These are phyloP conservation scores for Pluvialis apricaria DNA, from an alignment of 2,113 vertebrate species.

Conservation along the genomic window DNA sequence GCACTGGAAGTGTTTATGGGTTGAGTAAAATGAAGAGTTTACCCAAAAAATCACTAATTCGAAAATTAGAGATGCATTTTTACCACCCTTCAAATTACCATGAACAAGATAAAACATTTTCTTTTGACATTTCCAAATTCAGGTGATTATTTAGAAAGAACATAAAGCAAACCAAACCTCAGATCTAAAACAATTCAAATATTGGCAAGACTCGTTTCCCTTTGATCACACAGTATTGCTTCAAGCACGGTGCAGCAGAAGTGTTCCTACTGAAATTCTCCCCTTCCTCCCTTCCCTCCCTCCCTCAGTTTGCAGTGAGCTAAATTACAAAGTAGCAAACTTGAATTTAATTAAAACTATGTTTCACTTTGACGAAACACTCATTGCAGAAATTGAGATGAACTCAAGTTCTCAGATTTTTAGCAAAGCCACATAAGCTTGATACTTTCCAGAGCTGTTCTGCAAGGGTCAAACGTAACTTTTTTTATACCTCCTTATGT, in stretches of 20 bases:
- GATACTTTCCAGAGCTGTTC: neutral
- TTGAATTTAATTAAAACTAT: neutral
- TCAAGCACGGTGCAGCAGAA: neutral
- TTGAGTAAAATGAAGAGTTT: neutral
- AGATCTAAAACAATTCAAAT: neutral
- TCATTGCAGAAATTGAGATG: neutral
- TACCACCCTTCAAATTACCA: neutral
- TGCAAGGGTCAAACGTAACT: neutral
- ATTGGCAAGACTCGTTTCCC: neutral
- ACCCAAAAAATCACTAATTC: neutral
- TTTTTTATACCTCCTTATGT: neutral
- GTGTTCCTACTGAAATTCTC: neutral
- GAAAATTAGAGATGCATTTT: neutral
- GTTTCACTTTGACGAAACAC: neutral
- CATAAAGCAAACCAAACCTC: neutral
- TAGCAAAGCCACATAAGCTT: neutral
- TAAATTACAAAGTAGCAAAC: neutral
- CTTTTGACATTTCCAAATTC: neutral
- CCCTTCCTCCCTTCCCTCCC: neutral
- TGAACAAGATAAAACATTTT: neutral
- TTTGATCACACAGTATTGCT: neutral
- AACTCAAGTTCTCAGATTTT: neutral
- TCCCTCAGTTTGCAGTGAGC: neutral
- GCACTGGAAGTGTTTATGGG: neutral
- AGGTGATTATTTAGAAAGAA: neutral